These are phyloP conservation scores for western clawed frog (Xenopus tropicalis) DNA, from an alignment of 2,113 vertebrate genomes.

Conservation along the genomic window UCB_Xtro_10.0 CM004449.2:52023001-52023500, in stretches of 20 bases:
- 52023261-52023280: not conserved
- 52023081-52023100: not conserved
- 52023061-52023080: not conserved
- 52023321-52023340: slow-evolving; percentile 16
- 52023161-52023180: slow-evolving; percentile 10
- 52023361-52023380: slow-evolving; percentile 10
- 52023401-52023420: slow-evolving; percentile 12
- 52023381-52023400: not conserved
- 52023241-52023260: not conserved
- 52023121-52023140: not conserved
- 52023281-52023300: not conserved
- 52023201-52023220: not conserved
- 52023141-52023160: slow-evolving; percentile 4
- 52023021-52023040: no score
- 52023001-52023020: no score
- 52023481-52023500: no score
- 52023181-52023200: slow-evolving; percentile 5
- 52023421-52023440: slow-evolving; percentile 12
- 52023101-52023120: not conserved
- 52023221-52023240: not conserved
- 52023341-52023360: slow-evolving; percentile 1
- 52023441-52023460: slow-evolving; percentile 5
- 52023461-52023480: slow-evolving; percentile 8
- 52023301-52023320: not conserved
- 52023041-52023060: not conserved